These are phyloP conservation scores for Gallinago stenura DNA, from an alignment of 2,797 vertebrate species.

Conservation along the genomic window DNA sequence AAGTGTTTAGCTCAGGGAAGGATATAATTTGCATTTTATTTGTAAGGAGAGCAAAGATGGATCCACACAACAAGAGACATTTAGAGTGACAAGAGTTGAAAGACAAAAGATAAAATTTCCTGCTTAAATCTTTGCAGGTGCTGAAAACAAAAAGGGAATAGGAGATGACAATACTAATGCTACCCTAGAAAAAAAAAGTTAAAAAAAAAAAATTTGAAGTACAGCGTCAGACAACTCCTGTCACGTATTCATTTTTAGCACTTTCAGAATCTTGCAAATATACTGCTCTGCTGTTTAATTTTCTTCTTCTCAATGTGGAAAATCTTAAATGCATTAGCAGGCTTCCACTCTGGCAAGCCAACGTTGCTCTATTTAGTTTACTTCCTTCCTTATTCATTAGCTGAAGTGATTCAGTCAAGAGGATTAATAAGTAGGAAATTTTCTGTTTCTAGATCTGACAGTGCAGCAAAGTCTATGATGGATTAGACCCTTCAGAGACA, in stretches of 20 bases:
- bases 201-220: not conserved
- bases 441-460: not conserved
- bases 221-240: not conserved
- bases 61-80: conserved; percentile 42
- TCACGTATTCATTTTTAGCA: not conserved
- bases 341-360: not conserved
- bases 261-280: not conserved
- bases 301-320: conserved; percentile 5
- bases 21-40: conserved; percentile 76
- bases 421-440: not conserved
- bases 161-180: conserved; percentile 34
- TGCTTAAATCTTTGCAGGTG: conserved; percentile 64
- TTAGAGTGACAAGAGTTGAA: conserved; percentile 45
- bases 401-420: conserved; percentile 11
- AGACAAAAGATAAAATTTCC: conserved; percentile 55
- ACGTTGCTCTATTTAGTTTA: not conserved
- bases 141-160: conserved; percentile 49
- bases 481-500: not conserved
- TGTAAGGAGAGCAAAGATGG: conserved; percentile 57
- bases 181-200: not conserved
- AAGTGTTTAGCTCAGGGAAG: conserved; percentile 60
- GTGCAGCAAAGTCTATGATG: not conserved
- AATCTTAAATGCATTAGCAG: not conserved
- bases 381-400: conserved; percentile 4
- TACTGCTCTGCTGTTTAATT: not conserved